Percentiles rank a stretch among this genome's conserved stretches.
phyloP scores from a whole-genome alignment of 2,888 invertebrate species.

The Cyclophora albipunctata region DNA sequence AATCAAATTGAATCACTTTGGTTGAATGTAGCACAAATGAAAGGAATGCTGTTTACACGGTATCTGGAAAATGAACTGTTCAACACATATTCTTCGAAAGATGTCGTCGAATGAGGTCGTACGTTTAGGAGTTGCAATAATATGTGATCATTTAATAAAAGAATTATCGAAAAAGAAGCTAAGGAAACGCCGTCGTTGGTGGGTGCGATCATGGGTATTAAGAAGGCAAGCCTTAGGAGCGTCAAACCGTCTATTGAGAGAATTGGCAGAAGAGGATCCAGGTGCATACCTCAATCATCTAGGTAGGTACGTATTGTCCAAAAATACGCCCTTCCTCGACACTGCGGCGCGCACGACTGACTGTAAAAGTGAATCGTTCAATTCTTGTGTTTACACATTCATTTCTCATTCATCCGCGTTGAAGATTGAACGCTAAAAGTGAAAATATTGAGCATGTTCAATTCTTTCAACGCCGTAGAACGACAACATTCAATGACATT shows the following conservation, averaged over 20 bases:
- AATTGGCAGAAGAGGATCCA: no score
- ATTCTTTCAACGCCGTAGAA: no score
- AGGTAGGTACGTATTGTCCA: no score
- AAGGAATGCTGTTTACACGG: neutral
- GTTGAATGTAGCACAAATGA: neutral
- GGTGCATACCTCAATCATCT: no score
- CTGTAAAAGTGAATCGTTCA: no score
- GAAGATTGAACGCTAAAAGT: no score
- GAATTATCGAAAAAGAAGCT: slow-evolving; percentile 12
- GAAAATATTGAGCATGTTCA: no score
- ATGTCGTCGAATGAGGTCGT: slow-evolving; percentile 11
- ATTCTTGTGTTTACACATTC: no score
- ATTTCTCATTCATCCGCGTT: no score
- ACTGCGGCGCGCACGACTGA: no score
- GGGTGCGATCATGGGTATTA: slow-evolving; percentile 16
- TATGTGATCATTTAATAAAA: slow-evolving; percentile 10
- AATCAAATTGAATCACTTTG: neutral
- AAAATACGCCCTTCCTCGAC: no score
- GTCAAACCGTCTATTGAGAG: slow-evolving; percentile 7
- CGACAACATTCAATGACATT: slow-evolving; percentile 3
- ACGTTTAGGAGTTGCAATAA: slow-evolving; percentile 10
- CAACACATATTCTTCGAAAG: slow-evolving; percentile 2
- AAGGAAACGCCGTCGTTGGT: slow-evolving; percentile 15
- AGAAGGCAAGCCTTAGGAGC: slow-evolving; percentile 16
- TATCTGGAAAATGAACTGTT: no score